These are phyloP conservation scores for Ciconia boyciana DNA, from an alignment of 2,113 vertebrate species.

Conservation along the genomic window DNA sequence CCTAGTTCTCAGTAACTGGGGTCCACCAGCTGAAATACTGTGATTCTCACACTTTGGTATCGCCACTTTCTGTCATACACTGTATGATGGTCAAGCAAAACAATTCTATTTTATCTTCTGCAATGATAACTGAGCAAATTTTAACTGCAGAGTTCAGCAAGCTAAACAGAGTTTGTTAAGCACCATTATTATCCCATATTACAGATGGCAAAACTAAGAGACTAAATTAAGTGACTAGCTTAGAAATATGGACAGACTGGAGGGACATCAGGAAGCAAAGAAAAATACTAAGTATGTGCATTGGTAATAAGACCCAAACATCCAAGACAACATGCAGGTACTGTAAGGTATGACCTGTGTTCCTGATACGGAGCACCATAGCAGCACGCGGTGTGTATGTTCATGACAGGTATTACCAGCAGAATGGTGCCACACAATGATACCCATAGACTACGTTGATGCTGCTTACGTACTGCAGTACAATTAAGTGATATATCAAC, in stretches of 20 bases:
- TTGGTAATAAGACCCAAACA: not conserved
- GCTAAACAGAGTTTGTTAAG: not conserved
- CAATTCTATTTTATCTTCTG: not conserved
- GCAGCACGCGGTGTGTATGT: accelerated
- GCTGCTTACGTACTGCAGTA: not conserved
- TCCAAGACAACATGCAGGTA: not conserved
- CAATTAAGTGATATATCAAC: not conserved
- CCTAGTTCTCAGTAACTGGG: not conserved
- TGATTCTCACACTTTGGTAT: not conserved
- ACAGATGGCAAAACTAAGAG: not conserved
- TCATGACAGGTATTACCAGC: not conserved
- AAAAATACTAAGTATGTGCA: not conserved
- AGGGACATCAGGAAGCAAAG: not conserved
- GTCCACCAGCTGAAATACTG: not conserved
- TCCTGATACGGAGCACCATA: not conserved
- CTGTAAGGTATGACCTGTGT: not conserved
- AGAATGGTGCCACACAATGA: not conserved
- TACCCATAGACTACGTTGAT: not conserved
- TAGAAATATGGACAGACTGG: not conserved
- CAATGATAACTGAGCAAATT: not conserved
- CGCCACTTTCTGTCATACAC: not conserved
- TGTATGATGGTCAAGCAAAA: not conserved
- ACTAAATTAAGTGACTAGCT: not conserved
- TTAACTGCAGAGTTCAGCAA: not conserved
- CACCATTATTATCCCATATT: not conserved